Conservation (phyloP, 2,113 vertebrate species). For the Xyrauchen texanus region DNA sequence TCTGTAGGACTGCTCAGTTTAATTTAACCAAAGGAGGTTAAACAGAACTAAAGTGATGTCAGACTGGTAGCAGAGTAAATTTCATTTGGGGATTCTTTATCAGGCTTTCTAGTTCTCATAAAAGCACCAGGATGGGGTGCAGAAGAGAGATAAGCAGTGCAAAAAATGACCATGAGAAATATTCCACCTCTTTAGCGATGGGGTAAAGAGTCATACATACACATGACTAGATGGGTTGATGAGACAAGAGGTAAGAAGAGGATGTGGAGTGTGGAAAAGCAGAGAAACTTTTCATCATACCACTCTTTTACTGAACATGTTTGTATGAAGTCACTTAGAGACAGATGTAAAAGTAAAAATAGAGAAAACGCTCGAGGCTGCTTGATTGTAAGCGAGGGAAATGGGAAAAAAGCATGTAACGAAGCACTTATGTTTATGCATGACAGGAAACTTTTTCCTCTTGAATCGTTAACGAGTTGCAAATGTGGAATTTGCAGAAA, state of each 20-base stretch:
- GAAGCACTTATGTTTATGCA: constrained; percentile 35
- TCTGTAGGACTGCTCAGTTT: neutral
- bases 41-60: constrained; percentile 28
- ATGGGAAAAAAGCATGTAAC: neutral
- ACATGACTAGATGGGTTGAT: constrained; percentile 1
- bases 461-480: constrained; percentile 26
- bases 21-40: neutral
- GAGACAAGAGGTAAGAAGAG: neutral
- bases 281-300: neutral
- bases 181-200: neutral
- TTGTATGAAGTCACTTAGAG: constrained; percentile 13
- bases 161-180: constrained; percentile 5
- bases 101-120: constrained; percentile 12
- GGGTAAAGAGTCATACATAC: neutral
- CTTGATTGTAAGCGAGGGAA: constrained; percentile 13
- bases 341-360: neutral
- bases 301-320: neutral
- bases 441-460: neutral
- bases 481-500: constrained; percentile 28
- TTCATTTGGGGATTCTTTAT: constrained; percentile 21
- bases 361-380: constrained; percentile 14
- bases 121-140: constrained; percentile 14
- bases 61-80: constrained; percentile 5
- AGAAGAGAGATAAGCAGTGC: neutral
- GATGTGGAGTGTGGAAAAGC: neutral